These are phyloP conservation scores for Andrena cerasifolii DNA, from an alignment of 1,140 invertebrate genomes.

Conservation along the genomic window DNA sequence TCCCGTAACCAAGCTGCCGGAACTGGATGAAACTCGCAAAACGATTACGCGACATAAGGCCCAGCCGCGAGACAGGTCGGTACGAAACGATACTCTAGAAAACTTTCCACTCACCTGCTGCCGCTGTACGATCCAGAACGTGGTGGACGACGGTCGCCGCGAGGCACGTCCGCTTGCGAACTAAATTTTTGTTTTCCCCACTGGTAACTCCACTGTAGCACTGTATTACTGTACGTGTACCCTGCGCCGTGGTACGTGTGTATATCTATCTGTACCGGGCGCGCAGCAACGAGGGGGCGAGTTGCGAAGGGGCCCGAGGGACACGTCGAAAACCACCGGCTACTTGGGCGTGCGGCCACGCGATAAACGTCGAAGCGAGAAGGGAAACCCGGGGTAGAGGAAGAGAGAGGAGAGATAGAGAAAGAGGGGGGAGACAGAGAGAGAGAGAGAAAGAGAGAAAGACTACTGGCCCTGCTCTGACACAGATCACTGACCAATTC, in stretches of 20 bases:
- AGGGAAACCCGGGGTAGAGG: conserved; percentile 11
- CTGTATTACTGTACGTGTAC: conserved; percentile 50
- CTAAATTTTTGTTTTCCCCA: conserved; percentile 61
- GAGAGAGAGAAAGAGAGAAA: conserved; percentile 42
- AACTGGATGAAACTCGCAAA: background rate
- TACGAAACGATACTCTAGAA: conserved; percentile 33
- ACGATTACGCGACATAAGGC: background rate
- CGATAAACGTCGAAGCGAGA: background rate
- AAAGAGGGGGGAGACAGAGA: conserved; percentile 21
- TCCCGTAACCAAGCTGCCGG: too few relatives aligned
- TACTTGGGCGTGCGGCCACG: background rate
- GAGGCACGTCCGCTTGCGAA: conserved; percentile 60
- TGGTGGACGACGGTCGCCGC: conserved; percentile 48
- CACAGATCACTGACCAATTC: conserved; percentile 74
- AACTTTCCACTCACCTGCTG: conserved; percentile 52
- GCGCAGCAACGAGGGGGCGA: conserved; percentile 4
- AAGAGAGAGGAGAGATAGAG: too few relatives aligned
- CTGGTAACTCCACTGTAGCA: conserved; percentile 66
- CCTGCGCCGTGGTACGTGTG: too few relatives aligned
- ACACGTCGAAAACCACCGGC: background rate
- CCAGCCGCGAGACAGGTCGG: conserved; percentile 4
- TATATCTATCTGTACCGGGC: conserved; percentile 9
- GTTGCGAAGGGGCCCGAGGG: background rate
- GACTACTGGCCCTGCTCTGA: conserved; percentile 69
- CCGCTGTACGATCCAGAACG: conserved; percentile 37